Base-by-base conservation (phyloP, 2,113 vertebrate genomes). In the Hipposideros armiger region DNA sequence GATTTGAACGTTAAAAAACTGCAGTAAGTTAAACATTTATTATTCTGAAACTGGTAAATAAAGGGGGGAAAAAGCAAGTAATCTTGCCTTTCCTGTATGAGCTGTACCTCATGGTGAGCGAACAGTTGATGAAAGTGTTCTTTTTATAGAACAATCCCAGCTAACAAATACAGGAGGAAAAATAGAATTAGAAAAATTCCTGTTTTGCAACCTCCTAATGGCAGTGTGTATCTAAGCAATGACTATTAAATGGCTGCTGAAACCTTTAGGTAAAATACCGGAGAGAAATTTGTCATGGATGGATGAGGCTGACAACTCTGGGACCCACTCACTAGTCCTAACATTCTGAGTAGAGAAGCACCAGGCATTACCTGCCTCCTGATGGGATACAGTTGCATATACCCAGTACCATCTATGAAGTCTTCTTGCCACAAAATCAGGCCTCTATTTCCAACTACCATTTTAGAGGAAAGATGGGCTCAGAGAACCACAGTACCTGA, bases 191-290 rank as follows among this genome's bases (percentile, higher is more conserved):
- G n/a, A 66, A 32, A 54, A 80, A 76, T 22, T 7, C 72, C 45
- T n/a, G 19, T 36, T 66, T 42, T 32, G 56, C 32, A 40, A 15
- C 10, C 22, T 40, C 22, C 5, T 4, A 40, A 14, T 6, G n/a
- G 40, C 4, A 52, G 6, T 0, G 4, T 45, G 62, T 19, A 8
- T 50, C 28, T 64, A 4, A 45, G 58, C 2, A 4, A n/a, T 11
- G 78, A 3, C 19, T 5, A 24, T 47, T 45, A 8, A 20, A n/a
- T 0, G 62, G 20, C 52, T 32, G 24, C 32, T 7, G 7, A 86
- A 66, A 45, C 5, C 32, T 16, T 24, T 19, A 70, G 32, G 20
- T 78, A 10, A 56, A 50, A 90, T 4, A 19, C 24, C 20, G 24
- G 50, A 78, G 24, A 69, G 45, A 64, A 17, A 9, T 7, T 16